phyloP scores from a whole-genome alignment of 2,113 vertebrate species.

The Boleophthalmus pectinirostris region DNA sequence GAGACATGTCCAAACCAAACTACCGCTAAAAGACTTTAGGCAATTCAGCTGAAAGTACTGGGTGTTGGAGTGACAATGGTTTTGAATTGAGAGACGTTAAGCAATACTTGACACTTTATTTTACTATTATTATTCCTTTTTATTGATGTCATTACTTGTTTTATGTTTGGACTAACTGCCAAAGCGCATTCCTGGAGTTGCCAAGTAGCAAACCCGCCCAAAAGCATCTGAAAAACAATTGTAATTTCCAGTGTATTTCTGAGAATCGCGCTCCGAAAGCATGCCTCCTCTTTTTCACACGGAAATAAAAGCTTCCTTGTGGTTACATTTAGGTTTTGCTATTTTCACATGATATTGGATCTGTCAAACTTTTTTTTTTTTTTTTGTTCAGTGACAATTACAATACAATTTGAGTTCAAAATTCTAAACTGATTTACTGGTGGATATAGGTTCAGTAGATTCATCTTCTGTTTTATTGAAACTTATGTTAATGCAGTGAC shows the following conservation, averaged over 20 bases:
- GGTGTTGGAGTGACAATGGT: neutral
- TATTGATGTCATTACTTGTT: neutral
- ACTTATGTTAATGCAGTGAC: too few species aligned
- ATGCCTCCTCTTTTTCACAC: neutral
- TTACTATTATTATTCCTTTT: neutral
- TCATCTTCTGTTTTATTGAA: too few species aligned
- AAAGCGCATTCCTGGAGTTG: neutral
- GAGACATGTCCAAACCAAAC: neutral
- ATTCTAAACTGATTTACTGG: too few species aligned
- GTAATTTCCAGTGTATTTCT: neutral
- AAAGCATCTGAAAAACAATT: neutral
- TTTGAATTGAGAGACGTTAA: neutral
- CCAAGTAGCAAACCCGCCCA: neutral
- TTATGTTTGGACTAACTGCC: neutral
- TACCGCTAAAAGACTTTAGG: neutral
- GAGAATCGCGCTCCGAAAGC: neutral
- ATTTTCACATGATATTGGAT: too few species aligned
- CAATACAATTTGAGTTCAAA: too few species aligned
- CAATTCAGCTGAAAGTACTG: neutral
- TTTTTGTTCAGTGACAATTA: too few species aligned
- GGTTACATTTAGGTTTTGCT: too few species aligned
- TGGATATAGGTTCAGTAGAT: too few species aligned
- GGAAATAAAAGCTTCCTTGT: neutral
- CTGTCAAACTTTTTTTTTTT: too few species aligned
- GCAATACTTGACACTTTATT: neutral